Evolutionary conservation across 2,797 vertebrate genomes (phyloP).

Genomic region (Pyrocephalus nanus): DNA sequence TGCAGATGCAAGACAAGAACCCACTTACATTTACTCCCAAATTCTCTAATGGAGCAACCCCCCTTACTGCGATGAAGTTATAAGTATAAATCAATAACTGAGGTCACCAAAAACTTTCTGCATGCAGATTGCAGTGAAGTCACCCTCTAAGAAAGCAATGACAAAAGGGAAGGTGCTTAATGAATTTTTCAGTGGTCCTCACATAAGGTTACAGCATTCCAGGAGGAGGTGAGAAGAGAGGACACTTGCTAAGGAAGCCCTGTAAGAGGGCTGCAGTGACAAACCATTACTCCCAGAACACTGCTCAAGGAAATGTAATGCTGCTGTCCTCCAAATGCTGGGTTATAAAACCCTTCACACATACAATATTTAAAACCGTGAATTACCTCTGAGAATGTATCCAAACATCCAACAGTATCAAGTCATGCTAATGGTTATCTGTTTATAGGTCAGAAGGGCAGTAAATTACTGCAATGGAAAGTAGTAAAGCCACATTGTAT

Average conservation of each 20-base stretch:
- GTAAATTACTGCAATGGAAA: slow-evolving; percentile 69
- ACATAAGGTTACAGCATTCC: background rate
- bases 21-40: background rate
- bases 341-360: slow-evolving; percentile 66
- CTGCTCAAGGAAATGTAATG: slow-evolving; percentile 57
- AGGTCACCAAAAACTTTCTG: slow-evolving; percentile 17
- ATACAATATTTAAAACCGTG: slow-evolving; percentile 64
- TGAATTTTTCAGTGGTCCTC: background rate
- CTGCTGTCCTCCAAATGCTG: slow-evolving; percentile 61
- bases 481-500: slow-evolving; percentile 52
- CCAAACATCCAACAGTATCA: slow-evolving; percentile 51
- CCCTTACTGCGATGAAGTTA: background rate
- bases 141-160: slow-evolving; percentile 12
- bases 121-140: background rate
- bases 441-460: slow-evolving; percentile 68
- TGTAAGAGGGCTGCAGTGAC: slow-evolving; percentile 12
- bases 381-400: slow-evolving; percentile 44
- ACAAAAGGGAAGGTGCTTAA: slow-evolving; percentile 15
- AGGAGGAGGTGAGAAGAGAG: background rate
- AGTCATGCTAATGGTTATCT: slow-evolving; percentile 53
- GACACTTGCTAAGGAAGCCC: background rate
- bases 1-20: background rate
- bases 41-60: background rate
- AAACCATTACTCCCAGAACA: slow-evolving; percentile 58
- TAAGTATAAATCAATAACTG: slow-evolving; percentile 8